A percentile compares a stretch with the other conserved stretches of the same genome.
Evolutionary conservation across 2,113 vertebrate genomes (phyloP).

Genomic region (Pelecanoides urinatrix): DNA sequence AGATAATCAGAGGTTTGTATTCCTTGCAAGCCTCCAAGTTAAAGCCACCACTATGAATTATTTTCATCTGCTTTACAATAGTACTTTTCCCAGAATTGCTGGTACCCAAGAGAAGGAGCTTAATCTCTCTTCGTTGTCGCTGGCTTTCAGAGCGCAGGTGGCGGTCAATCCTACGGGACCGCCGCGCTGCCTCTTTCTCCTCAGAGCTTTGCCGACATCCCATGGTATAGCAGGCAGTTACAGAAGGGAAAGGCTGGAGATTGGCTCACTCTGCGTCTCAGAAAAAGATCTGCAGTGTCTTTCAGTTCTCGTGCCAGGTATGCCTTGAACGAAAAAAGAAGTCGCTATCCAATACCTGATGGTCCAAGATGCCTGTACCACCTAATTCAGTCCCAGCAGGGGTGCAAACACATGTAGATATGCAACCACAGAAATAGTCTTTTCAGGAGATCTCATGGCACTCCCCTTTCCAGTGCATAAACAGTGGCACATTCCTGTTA

Average conservation of each 20-base stretch:
- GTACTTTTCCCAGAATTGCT: constrained; percentile 99
- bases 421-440: constrained; percentile 58
- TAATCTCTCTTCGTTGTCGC: constrained; percentile 95
- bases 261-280: background rate
- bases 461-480: constrained; percentile 11
- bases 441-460: constrained; percentile 71
- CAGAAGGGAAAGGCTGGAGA: constrained; percentile 4
- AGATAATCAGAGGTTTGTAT: constrained; percentile 97
- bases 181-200: constrained; percentile 97
- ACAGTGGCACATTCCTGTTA: constrained; percentile 68
- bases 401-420: background rate
- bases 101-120: constrained; percentile 94
- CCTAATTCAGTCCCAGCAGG: constrained; percentile 46
- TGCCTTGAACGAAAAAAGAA: background rate
- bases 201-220: constrained; percentile 99
- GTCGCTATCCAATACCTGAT: background rate
- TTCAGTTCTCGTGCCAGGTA: background rate
- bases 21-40: constrained; percentile 98
- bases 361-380: background rate
- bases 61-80: constrained; percentile 99
- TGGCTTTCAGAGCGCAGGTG: constrained; percentile 98
- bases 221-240: constrained; percentile 80
- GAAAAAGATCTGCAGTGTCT: background rate
- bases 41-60: constrained; percentile 97
- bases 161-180: constrained; percentile 96